Evolutionary conservation across 2,113 vertebrate species (phyloP), one percentile per base, ranked within the genome.

Genomic region (Lynx canadensis): DNA sequence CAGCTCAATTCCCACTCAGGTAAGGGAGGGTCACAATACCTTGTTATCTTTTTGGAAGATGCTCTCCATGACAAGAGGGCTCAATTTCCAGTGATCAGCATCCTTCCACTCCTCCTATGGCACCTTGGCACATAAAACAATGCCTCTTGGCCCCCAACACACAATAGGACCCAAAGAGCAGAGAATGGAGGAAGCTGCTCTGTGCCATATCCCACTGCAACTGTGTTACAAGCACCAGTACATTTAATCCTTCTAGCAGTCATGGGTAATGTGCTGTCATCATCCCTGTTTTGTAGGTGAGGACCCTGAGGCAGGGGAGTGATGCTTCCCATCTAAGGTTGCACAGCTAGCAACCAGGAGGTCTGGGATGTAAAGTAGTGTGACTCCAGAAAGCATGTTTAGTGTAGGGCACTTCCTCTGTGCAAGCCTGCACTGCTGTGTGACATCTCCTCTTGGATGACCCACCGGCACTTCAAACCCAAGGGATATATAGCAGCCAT

Each of bases 381-480:
- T 15, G 33, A 27, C 33, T 80, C 18, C 36, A 45, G 74, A 52
- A n/a, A 66, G 11, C 65, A 16, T 16, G 19, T 19, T 50, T n/a
- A 31, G 48, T 1, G 2, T 18, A 71, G 19, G 21, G 11, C 23
- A 4, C 41, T 14, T 29, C 13, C 68, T 71, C 48, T 79, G 31
- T 14, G 8, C 7, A 6, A 18, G 1, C 2, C 29, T 36, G 14
- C 1, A 16, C 48, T 4, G 3, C 29, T 27, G 33, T 15, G 66
- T 45, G 11, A 38, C 23, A 7, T 36, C 16, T 79, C 14, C 15
- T 79, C 29, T 31, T 45, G 71, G 16, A 31, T 33, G n/a, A 31
- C 11, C 3, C 13, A 0, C 14, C 31, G 1, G 14, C 19, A 7
- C 25, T 14, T n/a, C 0, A 50, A 73, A 1, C 23, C 13, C 45